Base-by-base conservation (phyloP, 2,888 invertebrate species). In the Hylaea fasciaria region DNA sequence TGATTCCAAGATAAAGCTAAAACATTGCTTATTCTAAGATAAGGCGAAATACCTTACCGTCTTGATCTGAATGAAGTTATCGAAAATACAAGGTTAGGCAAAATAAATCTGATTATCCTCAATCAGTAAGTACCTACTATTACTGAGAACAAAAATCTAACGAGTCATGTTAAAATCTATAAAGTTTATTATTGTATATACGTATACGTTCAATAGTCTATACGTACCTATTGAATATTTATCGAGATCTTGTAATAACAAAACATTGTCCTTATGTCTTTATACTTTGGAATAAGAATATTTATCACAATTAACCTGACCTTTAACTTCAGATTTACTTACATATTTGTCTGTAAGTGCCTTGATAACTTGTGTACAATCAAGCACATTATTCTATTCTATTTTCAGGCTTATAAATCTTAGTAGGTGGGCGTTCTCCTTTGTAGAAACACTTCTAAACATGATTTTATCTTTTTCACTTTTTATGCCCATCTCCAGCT, bases 91-190 rank as follows among this genome's bases (percentile, higher is more conserved):
- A 40, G 41, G 17, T 39, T n/a, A 54, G 46, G n/a, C n/a, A 12
- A 35, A 46, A 29, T 13, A 28, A 56, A 44, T 56, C 48, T 43
- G 41, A 1, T 56, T 49, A 57, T 39, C 49, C 44, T 37, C 43
- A 49, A 57, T 44, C 39, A 50, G 44, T 28, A 43, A 12, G 9
- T 28, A n/a, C 14, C 3, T 11, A 32, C 0, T 10, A 32, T 32
- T 48, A 13, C 41, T 29, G n/a, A 4, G 12, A 46, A 29, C 45
- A 35, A 45, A 51, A 43, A 37, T 41, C 40, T 8, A 13, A 7
- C 11, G 43, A 43, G 17, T 12, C 22, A 7, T 43, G 16, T 2
- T 10, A 14, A 41, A 41, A 22, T 22, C 22, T 22, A 22, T 22
- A 22, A 22, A 22, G 5, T n/a, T n/a, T 22, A 22, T 22, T 22